Conservation (phyloP, 2,113 vertebrate genomes). For the Verasper variegatus region DNA sequence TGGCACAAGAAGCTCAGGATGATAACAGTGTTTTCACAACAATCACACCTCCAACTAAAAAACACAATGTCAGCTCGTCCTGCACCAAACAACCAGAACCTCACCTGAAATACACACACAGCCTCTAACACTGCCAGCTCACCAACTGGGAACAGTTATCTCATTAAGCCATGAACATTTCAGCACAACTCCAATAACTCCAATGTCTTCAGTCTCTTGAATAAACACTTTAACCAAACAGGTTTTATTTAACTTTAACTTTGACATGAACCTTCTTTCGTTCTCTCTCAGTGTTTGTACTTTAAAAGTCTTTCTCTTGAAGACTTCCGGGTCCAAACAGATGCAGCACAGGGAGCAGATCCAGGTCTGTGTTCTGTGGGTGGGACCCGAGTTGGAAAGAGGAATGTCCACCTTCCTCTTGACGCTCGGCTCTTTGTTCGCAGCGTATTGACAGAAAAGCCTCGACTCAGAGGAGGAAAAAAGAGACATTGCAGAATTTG, state of each 20-base stretch:
- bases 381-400: background rate
- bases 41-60: conserved; percentile 57
- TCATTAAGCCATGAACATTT: too few species aligned
- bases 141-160: background rate
- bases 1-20: conserved; percentile 24
- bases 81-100: conserved; percentile 22
- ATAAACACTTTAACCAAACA: too few species aligned
- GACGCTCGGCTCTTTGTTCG: conserved; percentile 30
- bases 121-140: background rate
- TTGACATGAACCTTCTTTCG: too few species aligned
- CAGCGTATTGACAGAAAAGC: conserved; percentile 14
- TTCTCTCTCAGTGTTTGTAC: too few species aligned
- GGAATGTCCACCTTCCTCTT: background rate
- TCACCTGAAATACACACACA: background rate
- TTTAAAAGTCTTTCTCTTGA: background rate
- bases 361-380: background rate
- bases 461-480: background rate
- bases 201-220: too few species aligned
- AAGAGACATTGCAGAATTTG: conserved; percentile 5
- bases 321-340: too few species aligned
- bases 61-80: conserved; percentile 60
- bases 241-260: too few species aligned
- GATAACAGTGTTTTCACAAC: conserved; percentile 76
- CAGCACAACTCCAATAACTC: too few species aligned
- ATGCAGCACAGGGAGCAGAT: too few species aligned